Evolutionary conservation across 2,888 invertebrate genomes (phyloP).

Genomic region (Pycnomerus fuliginosus): DNA sequence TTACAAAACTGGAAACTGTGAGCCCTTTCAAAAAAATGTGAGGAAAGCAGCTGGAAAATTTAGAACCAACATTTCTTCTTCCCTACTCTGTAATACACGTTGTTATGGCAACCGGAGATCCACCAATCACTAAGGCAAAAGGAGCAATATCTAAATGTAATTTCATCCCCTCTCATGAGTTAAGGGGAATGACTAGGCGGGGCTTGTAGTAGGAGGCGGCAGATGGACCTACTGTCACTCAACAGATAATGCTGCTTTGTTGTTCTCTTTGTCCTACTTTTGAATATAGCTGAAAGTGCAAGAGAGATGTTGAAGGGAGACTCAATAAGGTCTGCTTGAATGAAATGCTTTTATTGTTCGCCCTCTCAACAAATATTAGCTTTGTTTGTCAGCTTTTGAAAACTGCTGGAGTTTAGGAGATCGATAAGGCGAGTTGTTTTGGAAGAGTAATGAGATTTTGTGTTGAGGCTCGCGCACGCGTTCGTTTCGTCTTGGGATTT

Average conservation of each 20-base stretch:
- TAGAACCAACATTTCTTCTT: constrained; percentile 12
- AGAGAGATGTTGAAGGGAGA: too few relatives aligned
- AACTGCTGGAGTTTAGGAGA: constrained; percentile 41
- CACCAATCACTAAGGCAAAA: constrained; percentile 35
- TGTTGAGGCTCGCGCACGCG: constrained; percentile 18
- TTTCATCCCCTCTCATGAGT: constrained; percentile 25
- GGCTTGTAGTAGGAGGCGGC: constrained; percentile 35
- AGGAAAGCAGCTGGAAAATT: constrained; percentile 10
- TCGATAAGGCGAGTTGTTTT: constrained; percentile 27
- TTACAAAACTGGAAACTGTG: too few relatives aligned
- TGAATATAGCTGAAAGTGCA: too few relatives aligned
- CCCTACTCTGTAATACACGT: constrained; percentile 29
- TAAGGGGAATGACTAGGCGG: constrained; percentile 34
- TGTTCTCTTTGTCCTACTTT: too few relatives aligned
- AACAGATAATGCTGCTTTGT: constrained; percentile 15
- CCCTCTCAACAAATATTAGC: constrained; percentile 51
- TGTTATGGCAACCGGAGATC: constrained; percentile 38
- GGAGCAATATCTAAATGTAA: constrained; percentile 25
- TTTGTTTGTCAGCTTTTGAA: constrained; percentile 49
- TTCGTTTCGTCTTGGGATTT: constrained; percentile 9
- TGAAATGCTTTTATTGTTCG: constrained; percentile 50
- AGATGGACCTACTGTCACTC: constrained; percentile 36
- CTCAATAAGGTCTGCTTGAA: constrained; percentile 39
- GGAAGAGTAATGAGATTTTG: constrained; percentile 36
- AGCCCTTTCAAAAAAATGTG: too few relatives aligned